phyloP scores from a whole-genome alignment of 2,888 invertebrate species.

The Drepana falcataria region DNA sequence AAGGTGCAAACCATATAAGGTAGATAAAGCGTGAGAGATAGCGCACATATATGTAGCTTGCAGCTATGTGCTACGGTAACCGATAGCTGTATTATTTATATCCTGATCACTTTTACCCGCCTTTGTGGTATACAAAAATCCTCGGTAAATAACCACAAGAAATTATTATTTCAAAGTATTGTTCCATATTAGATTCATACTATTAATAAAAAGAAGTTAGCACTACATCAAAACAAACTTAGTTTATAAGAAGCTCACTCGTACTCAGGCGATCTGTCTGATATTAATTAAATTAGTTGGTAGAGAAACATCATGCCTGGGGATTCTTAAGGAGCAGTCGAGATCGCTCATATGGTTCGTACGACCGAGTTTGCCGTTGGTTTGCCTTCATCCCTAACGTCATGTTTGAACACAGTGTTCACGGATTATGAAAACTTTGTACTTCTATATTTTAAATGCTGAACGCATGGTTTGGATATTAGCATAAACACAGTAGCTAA shows the following conservation, averaged over 20 bases:
- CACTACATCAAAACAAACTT: not conserved
- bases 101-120: no score
- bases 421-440: not conserved
- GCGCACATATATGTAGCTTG: no score
- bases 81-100: no score
- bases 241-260: conserved; percentile 9
- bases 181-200: conserved; percentile 9
- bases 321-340: conserved; percentile 24
- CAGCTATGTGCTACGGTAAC: no score
- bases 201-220: conserved; percentile 4
- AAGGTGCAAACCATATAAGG: no score
- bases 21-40: no score
- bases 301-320: conserved; percentile 21
- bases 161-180: no score
- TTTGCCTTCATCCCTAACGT: not conserved
- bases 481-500: no score
- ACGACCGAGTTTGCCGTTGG: not conserved
- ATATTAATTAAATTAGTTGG: conserved; percentile 38
- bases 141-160: no score
- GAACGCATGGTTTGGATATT: no score
- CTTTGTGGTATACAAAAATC: no score
- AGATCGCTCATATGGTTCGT: conserved; percentile 12
- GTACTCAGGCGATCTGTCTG: conserved; percentile 19
- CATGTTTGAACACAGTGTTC: not conserved
- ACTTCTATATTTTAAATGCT: no score